A percentile compares a stretch with the other conserved stretches of the same genome.
phyloP scores from a whole-genome alignment of 2,113 vertebrate genomes.

The Sylvietta virens region DNA sequence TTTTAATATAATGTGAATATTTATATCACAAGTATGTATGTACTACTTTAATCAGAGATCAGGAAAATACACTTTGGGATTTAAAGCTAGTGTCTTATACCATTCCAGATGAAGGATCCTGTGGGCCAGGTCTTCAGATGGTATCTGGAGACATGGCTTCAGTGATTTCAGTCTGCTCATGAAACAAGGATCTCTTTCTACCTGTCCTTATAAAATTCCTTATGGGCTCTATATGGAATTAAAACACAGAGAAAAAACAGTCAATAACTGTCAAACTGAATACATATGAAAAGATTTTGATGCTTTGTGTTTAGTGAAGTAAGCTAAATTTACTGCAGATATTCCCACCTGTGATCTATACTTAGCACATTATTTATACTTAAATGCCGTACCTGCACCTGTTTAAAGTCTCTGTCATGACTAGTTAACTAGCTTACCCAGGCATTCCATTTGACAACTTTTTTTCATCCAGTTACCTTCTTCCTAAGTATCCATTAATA shows the following conservation, averaged over 20 bases:
- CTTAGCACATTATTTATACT: neutral
- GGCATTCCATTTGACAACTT: neutral
- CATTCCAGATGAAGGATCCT: neutral
- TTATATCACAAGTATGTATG: neutral
- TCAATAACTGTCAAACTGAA: neutral
- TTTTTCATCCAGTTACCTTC: neutral
- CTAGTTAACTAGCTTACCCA: neutral
- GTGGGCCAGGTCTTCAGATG: neutral
- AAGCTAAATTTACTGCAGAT: neutral
- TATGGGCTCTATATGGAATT: neutral
- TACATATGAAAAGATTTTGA: neutral
- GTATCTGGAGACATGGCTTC: neutral
- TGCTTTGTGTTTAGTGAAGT: neutral
- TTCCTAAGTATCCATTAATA: neutral
- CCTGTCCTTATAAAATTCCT: neutral
- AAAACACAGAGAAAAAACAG: neutral
- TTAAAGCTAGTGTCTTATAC: neutral
- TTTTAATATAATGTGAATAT: neutral
- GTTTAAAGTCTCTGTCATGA: neutral
- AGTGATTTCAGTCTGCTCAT: neutral
- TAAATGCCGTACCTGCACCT: neutral
- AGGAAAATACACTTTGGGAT: neutral
- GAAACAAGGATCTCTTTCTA: neutral
- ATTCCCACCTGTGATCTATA: neutral
- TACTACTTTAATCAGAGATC: neutral